Evolutionary conservation across 2,888 invertebrate species (phyloP).

Genomic region (Aspidapion aeneum): DNA sequence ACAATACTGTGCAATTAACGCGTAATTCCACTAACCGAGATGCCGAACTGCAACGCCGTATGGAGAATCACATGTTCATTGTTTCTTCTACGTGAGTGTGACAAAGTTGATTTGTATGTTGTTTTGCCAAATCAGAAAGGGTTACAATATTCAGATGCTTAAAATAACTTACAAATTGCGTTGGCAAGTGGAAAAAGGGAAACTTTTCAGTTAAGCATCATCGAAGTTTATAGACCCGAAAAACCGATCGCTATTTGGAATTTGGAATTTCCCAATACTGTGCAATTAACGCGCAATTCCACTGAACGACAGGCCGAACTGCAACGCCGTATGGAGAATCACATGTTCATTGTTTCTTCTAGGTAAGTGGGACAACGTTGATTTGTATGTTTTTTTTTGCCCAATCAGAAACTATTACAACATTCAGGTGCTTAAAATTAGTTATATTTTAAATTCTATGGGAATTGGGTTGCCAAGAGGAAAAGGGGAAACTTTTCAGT

Average conservation of each 20-base stretch:
- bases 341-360: slow-evolving; percentile 24
- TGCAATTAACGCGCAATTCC: slow-evolving; percentile 17
- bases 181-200: slow-evolving; percentile 17
- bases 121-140: no score
- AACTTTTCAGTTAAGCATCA: slow-evolving; percentile 13
- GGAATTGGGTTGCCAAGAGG: no score
- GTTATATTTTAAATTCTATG: no score
- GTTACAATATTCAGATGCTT: no score
- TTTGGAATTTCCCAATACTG: slow-evolving; percentile 8
- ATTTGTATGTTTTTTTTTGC: no score
- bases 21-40: slow-evolving; percentile 22
- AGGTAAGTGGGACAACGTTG: slow-evolving; percentile 10
- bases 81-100: slow-evolving; percentile 20
- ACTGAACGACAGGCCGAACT: slow-evolving; percentile 22
- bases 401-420: no score
- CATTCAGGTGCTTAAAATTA: no score
- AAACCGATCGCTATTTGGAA: slow-evolving; percentile 20
- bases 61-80: slow-evolving; percentile 21
- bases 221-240: slow-evolving; percentile 15
- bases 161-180: no score
- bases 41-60: slow-evolving; percentile 16
- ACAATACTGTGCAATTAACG: slow-evolving; percentile 11
- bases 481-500: slow-evolving; percentile 16
- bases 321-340: slow-evolving; percentile 17
- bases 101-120: no score